A percentile compares a stretch with the other conserved stretches of the same genome.
Evolutionary conservation across 2,888 invertebrate genomes (phyloP).

Genomic region (Volucella zonaria): DNA sequence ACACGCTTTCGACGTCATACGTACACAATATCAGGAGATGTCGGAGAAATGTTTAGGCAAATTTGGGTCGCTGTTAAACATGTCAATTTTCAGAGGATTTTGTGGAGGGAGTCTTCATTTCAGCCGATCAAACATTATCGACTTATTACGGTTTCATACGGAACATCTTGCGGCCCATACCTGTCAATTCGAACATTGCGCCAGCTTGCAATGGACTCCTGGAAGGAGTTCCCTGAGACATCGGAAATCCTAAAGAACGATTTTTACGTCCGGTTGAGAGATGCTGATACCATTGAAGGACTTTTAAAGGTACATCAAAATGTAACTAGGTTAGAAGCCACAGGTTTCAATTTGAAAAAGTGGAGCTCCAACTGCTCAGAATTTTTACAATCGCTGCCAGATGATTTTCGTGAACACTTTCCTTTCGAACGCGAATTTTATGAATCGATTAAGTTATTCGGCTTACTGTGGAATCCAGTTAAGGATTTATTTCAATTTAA

Average conservation of each 20-base stretch:
- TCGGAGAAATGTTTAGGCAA: neutral
- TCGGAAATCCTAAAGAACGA: neutral
- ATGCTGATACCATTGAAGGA: neutral
- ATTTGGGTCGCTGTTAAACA: neutral
- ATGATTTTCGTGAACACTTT: neutral
- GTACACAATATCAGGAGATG: conserved; percentile 3
- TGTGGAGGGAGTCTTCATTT: too few species aligned
- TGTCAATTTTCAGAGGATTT: neutral
- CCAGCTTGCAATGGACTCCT: neutral
- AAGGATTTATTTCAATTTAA: neutral
- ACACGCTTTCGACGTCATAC: neutral
- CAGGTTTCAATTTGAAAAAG: conserved; percentile 1
- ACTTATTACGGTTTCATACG: too few species aligned
- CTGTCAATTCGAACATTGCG: neutral
- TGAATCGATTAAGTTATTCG: neutral
- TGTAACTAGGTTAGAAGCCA: neutral
- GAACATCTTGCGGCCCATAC: too few species aligned
- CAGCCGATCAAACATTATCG: too few species aligned
- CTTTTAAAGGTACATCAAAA: neutral
- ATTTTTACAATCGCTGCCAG: neutral
- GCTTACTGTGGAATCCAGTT: neutral
- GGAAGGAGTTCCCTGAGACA: neutral
- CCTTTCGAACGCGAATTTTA: neutral
- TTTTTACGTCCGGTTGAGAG: neutral
- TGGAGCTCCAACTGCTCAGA: neutral